phyloP scores from a whole-genome alignment of 35 echinoderm and acorn worm genomes.

The Ophiothrix spiculata region DNA sequence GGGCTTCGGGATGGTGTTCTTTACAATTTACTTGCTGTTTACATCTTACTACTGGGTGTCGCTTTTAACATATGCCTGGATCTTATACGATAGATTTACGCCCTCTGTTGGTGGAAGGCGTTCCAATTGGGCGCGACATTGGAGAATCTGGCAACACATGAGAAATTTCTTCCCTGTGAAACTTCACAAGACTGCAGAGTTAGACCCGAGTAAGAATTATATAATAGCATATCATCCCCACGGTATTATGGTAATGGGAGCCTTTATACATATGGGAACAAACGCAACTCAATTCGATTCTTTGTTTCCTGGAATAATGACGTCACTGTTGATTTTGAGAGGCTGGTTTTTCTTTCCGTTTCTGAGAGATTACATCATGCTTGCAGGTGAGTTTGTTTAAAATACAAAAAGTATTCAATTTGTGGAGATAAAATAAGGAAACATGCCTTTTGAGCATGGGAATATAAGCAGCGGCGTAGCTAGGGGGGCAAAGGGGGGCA shows the following conservation, averaged over 20 bases:
- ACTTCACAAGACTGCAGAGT: slow-evolving; percentile 68
- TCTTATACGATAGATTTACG: slow-evolving; percentile 60
- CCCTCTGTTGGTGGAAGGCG: slow-evolving; percentile 62
- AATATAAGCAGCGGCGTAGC: too few species aligned
- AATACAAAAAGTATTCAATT: too few species aligned
- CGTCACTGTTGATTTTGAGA: slow-evolving; percentile 47
- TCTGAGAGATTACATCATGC: slow-evolving; percentile 79
- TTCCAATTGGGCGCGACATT: slow-evolving; percentile 25
- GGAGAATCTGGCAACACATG: slow-evolving; percentile 61
- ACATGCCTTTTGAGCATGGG: too few species aligned
- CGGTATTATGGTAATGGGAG: slow-evolving; percentile 74
- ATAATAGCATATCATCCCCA: slow-evolving; percentile 80
- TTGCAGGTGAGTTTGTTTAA: slow-evolving; percentile 37
- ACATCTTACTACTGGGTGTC: slow-evolving; percentile 60
- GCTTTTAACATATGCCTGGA: slow-evolving; percentile 42
- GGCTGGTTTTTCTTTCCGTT: slow-evolving; percentile 72
- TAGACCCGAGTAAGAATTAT: slow-evolving; percentile 70
- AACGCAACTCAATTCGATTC: slow-evolving; percentile 68
- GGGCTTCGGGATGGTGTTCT: slow-evolving; percentile 3
- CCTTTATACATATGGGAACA: slow-evolving; percentile 62
- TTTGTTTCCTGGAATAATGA: slow-evolving; percentile 72
- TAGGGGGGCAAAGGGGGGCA: too few species aligned
- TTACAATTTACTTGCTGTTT: slow-evolving; percentile 37
- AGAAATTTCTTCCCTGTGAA: slow-evolving; percentile 71
- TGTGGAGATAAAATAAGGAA: too few species aligned